Evolutionary conservation across 2,113 vertebrate species (phyloP).

Genomic region (Mormyrus iriodes): DNA sequence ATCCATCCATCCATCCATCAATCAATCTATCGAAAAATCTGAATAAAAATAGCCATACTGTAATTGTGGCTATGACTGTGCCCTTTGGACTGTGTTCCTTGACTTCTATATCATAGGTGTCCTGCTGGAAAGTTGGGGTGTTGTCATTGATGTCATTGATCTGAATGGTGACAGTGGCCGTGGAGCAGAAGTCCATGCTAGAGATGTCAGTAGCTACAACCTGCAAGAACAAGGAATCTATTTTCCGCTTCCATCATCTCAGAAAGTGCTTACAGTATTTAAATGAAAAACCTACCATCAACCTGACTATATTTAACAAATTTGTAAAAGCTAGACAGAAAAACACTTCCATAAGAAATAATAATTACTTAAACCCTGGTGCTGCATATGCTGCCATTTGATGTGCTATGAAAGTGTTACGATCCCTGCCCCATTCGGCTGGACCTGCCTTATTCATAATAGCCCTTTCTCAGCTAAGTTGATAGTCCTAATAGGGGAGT

Average conservation of each 20-base stretch:
- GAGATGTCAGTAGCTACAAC: constrained; percentile 69
- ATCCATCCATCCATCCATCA: not conserved
- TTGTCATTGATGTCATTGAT: constrained; percentile 81
- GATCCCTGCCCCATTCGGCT: not conserved
- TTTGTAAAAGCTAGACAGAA: not conserved
- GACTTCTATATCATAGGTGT: constrained; percentile 55
- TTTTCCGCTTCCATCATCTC: not conserved
- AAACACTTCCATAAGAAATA: not conserved
- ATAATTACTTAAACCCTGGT: not conserved
- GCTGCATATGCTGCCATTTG: not conserved
- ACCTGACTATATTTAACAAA: not conserved
- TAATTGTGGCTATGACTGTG: constrained; percentile 53
- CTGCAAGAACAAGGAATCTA: constrained; percentile 46
- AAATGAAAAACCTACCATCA: not conserved
- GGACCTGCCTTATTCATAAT: not conserved
- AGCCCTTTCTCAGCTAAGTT: not conserved
- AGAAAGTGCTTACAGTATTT: not conserved
- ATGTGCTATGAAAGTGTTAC: not conserved
- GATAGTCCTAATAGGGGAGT: not conserved
- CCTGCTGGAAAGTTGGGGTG: constrained; percentile 63
- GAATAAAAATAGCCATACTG: constrained; percentile 51
- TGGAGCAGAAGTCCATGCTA: constrained; percentile 34
- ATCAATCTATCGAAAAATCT: not conserved
- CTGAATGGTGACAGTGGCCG: constrained; percentile 67
- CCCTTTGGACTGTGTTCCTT: constrained; percentile 61